Conservation (phyloP, 1,140 invertebrate species). For the Proctacanthus coquilletti region DNA sequence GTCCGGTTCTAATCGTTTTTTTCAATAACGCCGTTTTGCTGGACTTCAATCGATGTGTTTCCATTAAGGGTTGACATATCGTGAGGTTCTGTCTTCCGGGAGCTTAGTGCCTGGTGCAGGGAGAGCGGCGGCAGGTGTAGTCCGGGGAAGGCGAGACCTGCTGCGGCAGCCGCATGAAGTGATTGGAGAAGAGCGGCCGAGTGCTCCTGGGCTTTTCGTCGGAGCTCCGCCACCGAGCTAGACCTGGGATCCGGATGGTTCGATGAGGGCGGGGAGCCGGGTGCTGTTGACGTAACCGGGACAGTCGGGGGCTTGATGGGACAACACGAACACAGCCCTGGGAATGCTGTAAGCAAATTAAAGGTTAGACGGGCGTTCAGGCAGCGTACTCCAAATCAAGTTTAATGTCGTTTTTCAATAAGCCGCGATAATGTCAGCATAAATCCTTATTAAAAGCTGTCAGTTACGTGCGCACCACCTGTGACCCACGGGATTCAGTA, state of each 20-base stretch:
- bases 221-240: slow-evolving; percentile 71
- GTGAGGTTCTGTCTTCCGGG: not conserved
- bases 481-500: too few relatives aligned
- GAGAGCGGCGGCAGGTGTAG: slow-evolving; percentile 36
- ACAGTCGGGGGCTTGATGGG: slow-evolving; percentile 43
- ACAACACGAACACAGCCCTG: slow-evolving; percentile 61
- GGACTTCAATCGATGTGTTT: not conserved
- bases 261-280: slow-evolving; percentile 27
- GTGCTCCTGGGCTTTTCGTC: slow-evolving; percentile 81
- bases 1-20: too few relatives aligned
- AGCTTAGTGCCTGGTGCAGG: slow-evolving; percentile 20
- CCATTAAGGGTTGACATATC: not conserved
- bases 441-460: not conserved
- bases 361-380: too few relatives aligned
- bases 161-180: slow-evolving; percentile 42
- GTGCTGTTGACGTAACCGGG: slow-evolving; percentile 26
- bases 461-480: not conserved
- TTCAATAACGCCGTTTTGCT: not conserved
- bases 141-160: slow-evolving; percentile 29
- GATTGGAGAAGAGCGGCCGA: slow-evolving; percentile 67
- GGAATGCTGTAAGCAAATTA: slow-evolving; percentile 46
- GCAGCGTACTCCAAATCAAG: too few relatives aligned
- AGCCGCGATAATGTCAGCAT: not conserved
- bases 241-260: slow-evolving; percentile 40
- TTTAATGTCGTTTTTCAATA: not conserved